These are phyloP conservation scores for Scolopax rusticola DNA, from an alignment of 2,797 vertebrate species.

Conservation along the genomic window DNA sequence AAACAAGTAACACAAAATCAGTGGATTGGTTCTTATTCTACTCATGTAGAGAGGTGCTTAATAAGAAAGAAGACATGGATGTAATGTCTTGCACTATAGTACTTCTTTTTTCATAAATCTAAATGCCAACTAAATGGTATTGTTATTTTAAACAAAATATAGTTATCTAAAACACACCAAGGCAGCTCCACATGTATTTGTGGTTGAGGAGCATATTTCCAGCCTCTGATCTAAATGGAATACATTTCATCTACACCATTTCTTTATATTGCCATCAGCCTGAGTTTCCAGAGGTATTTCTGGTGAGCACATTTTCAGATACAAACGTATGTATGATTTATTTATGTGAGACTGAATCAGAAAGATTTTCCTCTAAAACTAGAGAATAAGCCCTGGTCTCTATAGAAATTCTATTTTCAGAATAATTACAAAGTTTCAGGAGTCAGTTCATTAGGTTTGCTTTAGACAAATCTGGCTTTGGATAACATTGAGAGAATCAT, in stretches of 20 bases:
- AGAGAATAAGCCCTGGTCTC: neutral
- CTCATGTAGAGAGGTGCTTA: neutral
- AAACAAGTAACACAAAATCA: neutral
- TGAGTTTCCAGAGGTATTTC: neutral
- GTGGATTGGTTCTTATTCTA: neutral
- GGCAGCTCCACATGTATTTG: neutral
- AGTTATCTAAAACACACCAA: neutral
- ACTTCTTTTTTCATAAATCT: conserved; percentile 9
- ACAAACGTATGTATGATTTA: neutral
- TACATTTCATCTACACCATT: neutral
- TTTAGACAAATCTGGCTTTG: neutral
- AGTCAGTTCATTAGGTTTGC: neutral
- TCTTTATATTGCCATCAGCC: neutral
- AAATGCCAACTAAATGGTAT: neutral
- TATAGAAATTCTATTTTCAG: neutral
- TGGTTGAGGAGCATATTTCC: neutral
- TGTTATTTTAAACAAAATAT: neutral
- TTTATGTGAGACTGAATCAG: neutral
- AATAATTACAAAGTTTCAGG: neutral
- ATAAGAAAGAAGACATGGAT: neutral
- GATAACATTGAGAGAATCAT: neutral
- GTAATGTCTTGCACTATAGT: neutral
- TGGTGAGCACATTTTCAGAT: neutral
- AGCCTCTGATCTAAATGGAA: neutral
- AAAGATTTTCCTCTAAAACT: neutral